phyloP scores from a whole-genome alignment of 2,888 invertebrate genomes.

The Iphiclides podalirius region DNA sequence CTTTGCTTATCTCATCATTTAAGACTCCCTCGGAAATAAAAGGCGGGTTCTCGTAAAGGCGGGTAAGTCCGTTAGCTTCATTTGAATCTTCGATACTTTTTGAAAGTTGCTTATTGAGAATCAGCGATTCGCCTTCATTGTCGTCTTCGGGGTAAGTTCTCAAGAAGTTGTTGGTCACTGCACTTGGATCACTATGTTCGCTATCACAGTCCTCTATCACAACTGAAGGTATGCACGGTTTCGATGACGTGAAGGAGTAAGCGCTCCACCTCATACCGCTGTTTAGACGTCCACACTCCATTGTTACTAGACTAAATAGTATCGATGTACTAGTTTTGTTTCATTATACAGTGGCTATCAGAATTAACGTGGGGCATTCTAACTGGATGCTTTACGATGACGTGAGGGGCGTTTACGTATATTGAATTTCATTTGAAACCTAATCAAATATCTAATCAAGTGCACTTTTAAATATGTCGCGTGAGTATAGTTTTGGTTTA shows the following conservation, averaged over 20 bases:
- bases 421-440: too few relatives aligned
- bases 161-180: slow-evolving; percentile 51
- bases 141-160: slow-evolving; percentile 57
- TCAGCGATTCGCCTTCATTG: slow-evolving; percentile 44
- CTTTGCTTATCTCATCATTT: slow-evolving; percentile 57
- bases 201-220: slow-evolving; percentile 43
- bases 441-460: too few relatives aligned
- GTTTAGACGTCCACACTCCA: slow-evolving; percentile 61
- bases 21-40: slow-evolving; percentile 61
- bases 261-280: slow-evolving; percentile 57
- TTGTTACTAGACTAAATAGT: slow-evolving; percentile 40
- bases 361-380: slow-evolving; percentile 12
- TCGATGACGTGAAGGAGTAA: slow-evolving; percentile 41
- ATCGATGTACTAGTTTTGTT: slow-evolving; percentile 41
- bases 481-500: too few relatives aligned
- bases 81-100: slow-evolving; percentile 32
- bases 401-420: too few relatives aligned
- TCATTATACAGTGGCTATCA: slow-evolving; percentile 24
- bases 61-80: neutral
- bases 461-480: too few relatives aligned
- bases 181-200: slow-evolving; percentile 38
- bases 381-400: too few relatives aligned
- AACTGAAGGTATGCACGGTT: slow-evolving; percentile 41
- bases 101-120: too few relatives aligned
- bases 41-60: slow-evolving; percentile 47